Evolutionary conservation across 1,140 invertebrate species (phyloP), one percentile per base, ranked within the genome.

Genomic region (Cotesia vestalis): DNA sequence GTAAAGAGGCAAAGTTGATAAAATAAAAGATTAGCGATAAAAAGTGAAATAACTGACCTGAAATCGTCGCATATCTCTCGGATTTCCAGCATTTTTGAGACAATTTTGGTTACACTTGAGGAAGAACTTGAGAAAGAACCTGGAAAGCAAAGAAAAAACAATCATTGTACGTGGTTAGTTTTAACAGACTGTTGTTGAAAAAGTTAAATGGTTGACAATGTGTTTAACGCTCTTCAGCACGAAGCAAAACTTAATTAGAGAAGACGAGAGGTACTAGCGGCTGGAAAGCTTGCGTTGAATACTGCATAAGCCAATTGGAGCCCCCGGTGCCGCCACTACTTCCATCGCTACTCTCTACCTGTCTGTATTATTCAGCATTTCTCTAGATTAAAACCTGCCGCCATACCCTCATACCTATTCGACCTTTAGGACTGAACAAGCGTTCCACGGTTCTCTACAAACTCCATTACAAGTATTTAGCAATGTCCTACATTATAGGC

Each of bases 61-160:
- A 91, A 99, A 99, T 85, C 98, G 89, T 84, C 98, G 90, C 98
- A 99, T 99, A 84, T 99, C 98, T 78, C 98, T 87, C 36, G 98
- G 98, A 89, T 99, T 99, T 61, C 98, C 98, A 55, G 98, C 98
- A 87, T 99, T 99, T 88, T 99, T 99, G 84, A 99, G 89, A 89
- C 98, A 99, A 88, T 99, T 99, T 88, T 99, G 98, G 90, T 99
- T 99, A 90, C 98, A 99, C 88, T 99, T 99, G 79, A 99, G 94
- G 89, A 99, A 99, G 90, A 99, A 99, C 87, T 99, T 99, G 66
- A 99, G 91, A 90, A 99, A 99, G 92, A 98, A 99, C 89, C 98
- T 99, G 93, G 55, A 95, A 96, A 84, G 85, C 79, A 81, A 78
- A 80, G 77, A 60, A 51, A 62, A 53, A 66, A 73, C 12, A 40